Conservation (phyloP, 2,797 vertebrate species). For the Meriones psammophilus region DNA sequence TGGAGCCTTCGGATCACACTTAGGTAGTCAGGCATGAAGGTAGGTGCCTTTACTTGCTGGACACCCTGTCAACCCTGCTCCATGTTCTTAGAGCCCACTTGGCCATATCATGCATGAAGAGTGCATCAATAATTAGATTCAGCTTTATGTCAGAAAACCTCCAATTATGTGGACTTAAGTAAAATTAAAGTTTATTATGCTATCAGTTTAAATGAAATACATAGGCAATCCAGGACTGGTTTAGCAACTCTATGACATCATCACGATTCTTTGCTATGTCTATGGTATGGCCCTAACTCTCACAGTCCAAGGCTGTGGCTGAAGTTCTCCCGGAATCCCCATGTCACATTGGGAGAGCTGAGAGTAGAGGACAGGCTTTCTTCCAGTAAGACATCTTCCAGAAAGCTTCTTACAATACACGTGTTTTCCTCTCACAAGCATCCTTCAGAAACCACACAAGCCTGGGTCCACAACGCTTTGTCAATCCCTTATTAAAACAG, state of each 20-base stretch:
- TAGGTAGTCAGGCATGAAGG: neutral
- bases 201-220: neutral
- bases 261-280: neutral
- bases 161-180: neutral
- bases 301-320: neutral
- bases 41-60: neutral
- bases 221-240: neutral
- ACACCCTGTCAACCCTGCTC: neutral
- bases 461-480: too few species aligned
- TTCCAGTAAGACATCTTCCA: neutral
- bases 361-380: too few species aligned
- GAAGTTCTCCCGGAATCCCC: neutral
- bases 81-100: constrained; percentile 10
- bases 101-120: neutral
- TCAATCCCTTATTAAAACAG: too few species aligned
- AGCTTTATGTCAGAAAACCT: neutral
- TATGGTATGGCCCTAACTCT: neutral
- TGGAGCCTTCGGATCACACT: neutral
- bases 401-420: neutral
- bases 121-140: neutral
- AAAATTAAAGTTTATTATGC: neutral
- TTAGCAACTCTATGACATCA: neutral
- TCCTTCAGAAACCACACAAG: neutral
- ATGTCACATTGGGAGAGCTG: neutral
- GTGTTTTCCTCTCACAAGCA: neutral